Evolutionary conservation across 2,797 vertebrate species (phyloP).

Genomic region (Crypturellus tataupa): DNA sequence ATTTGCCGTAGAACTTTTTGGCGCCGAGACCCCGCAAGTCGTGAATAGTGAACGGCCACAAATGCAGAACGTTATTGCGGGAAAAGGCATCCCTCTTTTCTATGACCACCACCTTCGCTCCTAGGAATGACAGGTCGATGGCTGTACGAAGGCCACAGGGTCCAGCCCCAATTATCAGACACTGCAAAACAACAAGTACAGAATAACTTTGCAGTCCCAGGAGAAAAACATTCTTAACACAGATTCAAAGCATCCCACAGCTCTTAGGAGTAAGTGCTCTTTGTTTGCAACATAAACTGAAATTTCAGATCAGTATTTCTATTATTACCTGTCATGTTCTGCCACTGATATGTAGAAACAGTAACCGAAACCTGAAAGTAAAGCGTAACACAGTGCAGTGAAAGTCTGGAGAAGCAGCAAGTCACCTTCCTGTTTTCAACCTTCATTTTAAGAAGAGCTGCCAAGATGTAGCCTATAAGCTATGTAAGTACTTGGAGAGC

Average conservation of each 20-base stretch:
- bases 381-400: neutral
- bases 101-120: constrained; percentile 95
- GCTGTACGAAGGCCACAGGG: constrained; percentile 97
- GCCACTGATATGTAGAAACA: neutral
- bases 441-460: neutral
- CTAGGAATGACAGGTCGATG: constrained; percentile 94
- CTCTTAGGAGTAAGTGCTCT: neutral
- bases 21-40: constrained; percentile 95
- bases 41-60: constrained; percentile 98
- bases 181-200: constrained; percentile 82
- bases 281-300: neutral
- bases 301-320: neutral
- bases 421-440: neutral
- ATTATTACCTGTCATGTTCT: neutral
- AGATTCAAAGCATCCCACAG: fast-evolving
- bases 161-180: constrained; percentile 98
- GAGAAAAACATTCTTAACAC: neutral
- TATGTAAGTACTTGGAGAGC: neutral
- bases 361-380: neutral
- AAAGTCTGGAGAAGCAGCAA: neutral
- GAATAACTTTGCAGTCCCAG: neutral
- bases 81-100: constrained; percentile 98
- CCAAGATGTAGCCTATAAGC: neutral
- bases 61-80: constrained; percentile 95
- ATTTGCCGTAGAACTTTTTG: constrained; percentile 98